These are phyloP conservation scores for Pammene fasciana DNA, from an alignment of 2,888 invertebrate species.

Conservation along the genomic window DNA sequence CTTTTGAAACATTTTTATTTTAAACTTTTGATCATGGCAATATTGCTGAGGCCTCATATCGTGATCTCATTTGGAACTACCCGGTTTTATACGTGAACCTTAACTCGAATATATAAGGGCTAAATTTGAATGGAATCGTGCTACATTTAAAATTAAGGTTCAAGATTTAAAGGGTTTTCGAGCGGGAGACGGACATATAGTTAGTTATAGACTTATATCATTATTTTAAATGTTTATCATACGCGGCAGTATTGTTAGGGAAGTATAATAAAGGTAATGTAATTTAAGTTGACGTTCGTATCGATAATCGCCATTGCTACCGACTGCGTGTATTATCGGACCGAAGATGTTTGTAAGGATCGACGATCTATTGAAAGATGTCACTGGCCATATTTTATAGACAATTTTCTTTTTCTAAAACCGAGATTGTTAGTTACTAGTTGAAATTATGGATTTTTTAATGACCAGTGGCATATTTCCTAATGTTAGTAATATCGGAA, in stretches of 20 bases:
- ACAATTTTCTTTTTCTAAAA: not conserved
- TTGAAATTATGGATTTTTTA: not conserved
- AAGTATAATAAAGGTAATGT: slow-evolving; percentile 67
- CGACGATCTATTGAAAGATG: slow-evolving; percentile 3
- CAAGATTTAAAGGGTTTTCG: slow-evolving; percentile 48
- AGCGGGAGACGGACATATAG: slow-evolving; percentile 53
- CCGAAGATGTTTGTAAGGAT: slow-evolving; percentile 14
- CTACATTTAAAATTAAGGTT: slow-evolving; percentile 21
- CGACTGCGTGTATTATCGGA: slow-evolving; percentile 53
- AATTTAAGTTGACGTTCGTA: slow-evolving; percentile 69
- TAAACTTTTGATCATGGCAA: slow-evolving; percentile 50
- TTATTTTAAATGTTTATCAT: slow-evolving; percentile 80
- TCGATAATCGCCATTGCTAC: slow-evolving; percentile 58
- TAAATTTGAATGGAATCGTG: slow-evolving; percentile 16
- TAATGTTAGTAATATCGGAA: slow-evolving; percentile 11
- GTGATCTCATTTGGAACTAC: slow-evolving; percentile 50
- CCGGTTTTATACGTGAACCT: slow-evolving; percentile 43
- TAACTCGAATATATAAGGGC: slow-evolving; percentile 47
- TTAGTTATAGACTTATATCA: slow-evolving; percentile 79
- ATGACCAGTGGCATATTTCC: not conserved
- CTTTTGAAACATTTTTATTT: slow-evolving; percentile 49
- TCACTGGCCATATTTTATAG: not conserved
- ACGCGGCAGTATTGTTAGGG: slow-evolving; percentile 82
- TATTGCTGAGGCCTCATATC: slow-evolving; percentile 51
- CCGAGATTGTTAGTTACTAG: not conserved